Evolutionary conservation across 2,113 vertebrate genomes (phyloP), one percentile per base, ranked within the genome.

Genomic region (Atherinomorus stipes): DNA sequence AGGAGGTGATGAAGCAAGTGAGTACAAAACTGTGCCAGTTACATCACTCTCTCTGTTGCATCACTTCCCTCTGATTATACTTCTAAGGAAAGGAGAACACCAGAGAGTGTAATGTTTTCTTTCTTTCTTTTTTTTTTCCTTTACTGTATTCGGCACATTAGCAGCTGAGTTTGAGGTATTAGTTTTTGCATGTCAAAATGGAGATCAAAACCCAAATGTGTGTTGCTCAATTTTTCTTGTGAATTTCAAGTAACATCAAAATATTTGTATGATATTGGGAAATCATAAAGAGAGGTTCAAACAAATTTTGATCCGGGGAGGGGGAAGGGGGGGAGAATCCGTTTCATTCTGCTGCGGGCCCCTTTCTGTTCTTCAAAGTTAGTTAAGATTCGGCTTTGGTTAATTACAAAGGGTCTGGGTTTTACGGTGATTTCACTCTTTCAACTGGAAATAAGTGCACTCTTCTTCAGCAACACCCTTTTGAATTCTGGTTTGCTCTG

Each of bases 91-190:
- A 86, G 71, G 76, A 81, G 81, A 87, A 88, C 84, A 88, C 67
- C 70, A 84, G 85, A 81, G 61, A 74, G 77, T 25, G 49, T 63
- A 15, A 38, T 31, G 76, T 71, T 71, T 76, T 61, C 54, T 71
- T 53, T 57, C 72, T 47, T 78, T 78, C 81, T 81, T 65, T 64
- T 16, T 28, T 26, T 71, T 63, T 76, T 40, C 52, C 42, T 72
- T 62, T 60, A 52, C 84, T 86, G 84, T 88, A 81, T 89, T 90
- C 91, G 89, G 87, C 84, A 93, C 91, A 88, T 91, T 94, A 95
- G 94, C 94, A 95, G 94, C 94, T 93, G 93, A 93, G 92, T 94
- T 96, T 97, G 98, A 99, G 97, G 98, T 98, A 98, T 98, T 95
- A 96, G 94, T 97, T 95, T 93, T 94, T 95, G 94, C 93, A 95